A percentile compares a stretch with the other conserved stretches of the same genome.
These are phyloP conservation scores for Oreochromis spilurus DNA, from an alignment of 2,113 vertebrate species.

Conservation along the genomic window DNA sequence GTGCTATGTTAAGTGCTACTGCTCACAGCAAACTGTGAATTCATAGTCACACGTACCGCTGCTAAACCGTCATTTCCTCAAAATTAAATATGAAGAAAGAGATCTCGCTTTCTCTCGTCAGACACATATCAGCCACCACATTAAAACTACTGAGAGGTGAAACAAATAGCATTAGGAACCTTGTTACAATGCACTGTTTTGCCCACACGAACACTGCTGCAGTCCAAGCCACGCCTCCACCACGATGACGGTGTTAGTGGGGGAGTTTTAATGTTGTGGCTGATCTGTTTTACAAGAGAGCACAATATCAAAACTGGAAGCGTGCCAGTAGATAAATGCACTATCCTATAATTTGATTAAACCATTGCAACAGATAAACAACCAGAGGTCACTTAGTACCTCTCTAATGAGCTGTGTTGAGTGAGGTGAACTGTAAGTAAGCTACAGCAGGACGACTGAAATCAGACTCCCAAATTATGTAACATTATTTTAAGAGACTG, in stretches of 20 bases:
- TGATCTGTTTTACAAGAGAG: background rate
- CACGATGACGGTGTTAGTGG: background rate
- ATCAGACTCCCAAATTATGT: background rate
- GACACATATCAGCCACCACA: background rate
- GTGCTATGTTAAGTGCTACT: background rate
- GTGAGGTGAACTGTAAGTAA: background rate
- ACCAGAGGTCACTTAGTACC: background rate
- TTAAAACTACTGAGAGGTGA: background rate
- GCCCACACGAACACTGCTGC: background rate
- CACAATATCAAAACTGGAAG: background rate
- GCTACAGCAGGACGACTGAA: background rate
- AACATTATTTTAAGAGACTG: background rate
- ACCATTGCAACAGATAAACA: background rate
- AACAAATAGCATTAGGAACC: background rate
- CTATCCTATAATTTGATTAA: background rate
- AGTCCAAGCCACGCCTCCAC: background rate
- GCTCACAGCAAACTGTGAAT: background rate
- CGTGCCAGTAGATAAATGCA: background rate
- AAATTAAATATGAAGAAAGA: background rate
- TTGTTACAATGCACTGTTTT: background rate
- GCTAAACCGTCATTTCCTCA: background rate
- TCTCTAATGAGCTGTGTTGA: background rate
- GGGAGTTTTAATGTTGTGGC: background rate
- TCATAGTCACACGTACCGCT: background rate
- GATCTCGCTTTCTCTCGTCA: background rate